These are phyloP conservation scores for Plebejus melissa DNA, from an alignment of 2,888 invertebrate species.

Conservation along the genomic window DNA sequence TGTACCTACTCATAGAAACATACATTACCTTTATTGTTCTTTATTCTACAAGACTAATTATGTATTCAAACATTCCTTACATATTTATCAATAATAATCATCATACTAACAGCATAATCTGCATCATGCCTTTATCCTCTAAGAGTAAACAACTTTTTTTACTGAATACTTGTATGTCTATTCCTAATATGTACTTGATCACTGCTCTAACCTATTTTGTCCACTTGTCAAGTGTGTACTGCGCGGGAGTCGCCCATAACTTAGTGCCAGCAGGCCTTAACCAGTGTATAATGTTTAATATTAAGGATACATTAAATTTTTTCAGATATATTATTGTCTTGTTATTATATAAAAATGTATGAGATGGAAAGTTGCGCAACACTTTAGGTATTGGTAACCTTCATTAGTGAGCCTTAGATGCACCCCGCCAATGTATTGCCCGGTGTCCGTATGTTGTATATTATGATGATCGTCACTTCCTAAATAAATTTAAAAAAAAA, in stretches of 20 bases:
- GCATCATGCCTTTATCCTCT: not conserved
- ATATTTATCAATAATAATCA: not conserved
- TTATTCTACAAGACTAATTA: constrained; percentile 3
- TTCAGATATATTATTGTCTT: constrained; percentile 80
- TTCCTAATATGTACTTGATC: constrained; percentile 26
- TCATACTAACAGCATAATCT: not conserved
- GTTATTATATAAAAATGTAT: constrained; percentile 79
- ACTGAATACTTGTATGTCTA: not conserved
- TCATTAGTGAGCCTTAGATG: constrained; percentile 72
- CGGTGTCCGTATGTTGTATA: constrained; percentile 41
- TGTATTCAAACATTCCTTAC: constrained; percentile 9
- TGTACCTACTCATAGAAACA: not conserved
- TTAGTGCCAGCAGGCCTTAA: constrained; percentile 65
- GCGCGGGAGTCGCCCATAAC: constrained; percentile 44
- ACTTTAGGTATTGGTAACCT: constrained; percentile 62
- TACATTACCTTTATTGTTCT: constrained; percentile 3
- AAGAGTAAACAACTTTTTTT: constrained; percentile 9
- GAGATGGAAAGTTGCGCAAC: constrained; percentile 62
- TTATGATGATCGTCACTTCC: constrained; percentile 46
- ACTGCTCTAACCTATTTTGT: constrained; percentile 29
- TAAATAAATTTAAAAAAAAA: constrained; percentile 62
- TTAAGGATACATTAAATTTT: constrained; percentile 77
- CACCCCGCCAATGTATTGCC: constrained; percentile 59
- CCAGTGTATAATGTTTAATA: constrained; percentile 75
- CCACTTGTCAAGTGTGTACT: constrained; percentile 48